Base-by-base conservation (phyloP, 1,140 invertebrate species). In the Cotesia typhae region DNA sequence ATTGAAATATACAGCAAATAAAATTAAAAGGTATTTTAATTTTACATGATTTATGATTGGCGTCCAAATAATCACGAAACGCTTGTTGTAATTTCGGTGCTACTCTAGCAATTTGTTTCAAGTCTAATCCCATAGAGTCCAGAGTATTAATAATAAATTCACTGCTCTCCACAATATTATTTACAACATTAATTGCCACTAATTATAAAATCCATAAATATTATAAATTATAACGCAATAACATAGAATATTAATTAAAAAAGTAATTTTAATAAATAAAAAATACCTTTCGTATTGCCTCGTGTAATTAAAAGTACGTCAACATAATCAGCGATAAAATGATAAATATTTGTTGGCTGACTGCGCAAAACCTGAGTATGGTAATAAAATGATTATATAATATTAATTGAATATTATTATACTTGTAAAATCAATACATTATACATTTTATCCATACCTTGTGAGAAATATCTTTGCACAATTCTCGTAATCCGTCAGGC, bases 301-400 rank as follows among this genome's bases (percentile, higher is more conserved):
- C 92, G 86, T 0, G 91, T 91, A 12, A 92, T 89, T 17, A 93
- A 83, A 20, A 93, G 82, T 1, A 89, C 89, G 66, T 92, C 91
- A 5, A 92, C 81, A 78, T 93, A 93, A 79, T 92, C 90, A 2
- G 92, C 89, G 76, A 93, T 90, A 77, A 92, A 93, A 71, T 85
- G 85, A 75, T 88, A 90, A 3, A 92, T 87, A 36, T 91, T 83
- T 28, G 80, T 77, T 0, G 92, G 92, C 76, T 93, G 91, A 28
- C 83, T 87, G 47, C 91, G 84, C 1, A 93, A 78, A 4, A 92
- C 86, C 87, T 89, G 68, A 52, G 61, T 64, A 20, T 52, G 61
- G 61, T 63, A 59, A 59, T 59, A 51, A 53, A 14, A 12, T n/a
- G 6, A 28, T 10, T 14, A 59, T 55, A 17, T 14, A 17, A 17